Base-by-base conservation (phyloP, 1,140 invertebrate species). In the Drosophila kepulauana region DNA sequence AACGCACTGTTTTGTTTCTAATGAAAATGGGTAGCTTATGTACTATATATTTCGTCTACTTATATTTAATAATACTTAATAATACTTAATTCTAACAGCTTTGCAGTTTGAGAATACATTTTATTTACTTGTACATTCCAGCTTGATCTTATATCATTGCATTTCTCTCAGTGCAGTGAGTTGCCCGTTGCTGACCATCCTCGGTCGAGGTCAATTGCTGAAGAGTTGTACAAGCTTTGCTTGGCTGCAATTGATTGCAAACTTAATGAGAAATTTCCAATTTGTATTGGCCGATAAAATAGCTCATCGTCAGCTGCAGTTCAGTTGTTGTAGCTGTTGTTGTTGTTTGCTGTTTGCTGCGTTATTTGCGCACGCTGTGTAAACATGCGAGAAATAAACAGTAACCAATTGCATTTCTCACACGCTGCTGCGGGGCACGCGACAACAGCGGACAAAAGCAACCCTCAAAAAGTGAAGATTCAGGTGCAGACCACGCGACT, bases 361-460 rank as follows among this genome's bases (percentile, higher is more conserved):
- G 20, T 3, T 25, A 63, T 64, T 38, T 43, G 35, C 16, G 35
- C 46, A 25, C 58, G 33, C 51, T 54, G 67, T 79, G 78, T 84
- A 63, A 70, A 75, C 45, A 85, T 80, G 68, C 56, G 54, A 81
- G 70, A 89, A 48, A 38, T 70, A 75, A 88, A 89, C 69, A 87
- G 66, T 79, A 87, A 87, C 85, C 65, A 88, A 88, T 79, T 89
- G 78, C 69, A 72, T 56, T 84, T 80, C 81, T 65, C 84, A 89
- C 81, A 75, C 49, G 15, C 11, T n/a, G 10, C 11, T 25, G 45
- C 20, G 49, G 49, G 70, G 77, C 84, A 87, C 84, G 84, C 85
- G 80, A 70, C 74, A 38, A 0, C 48, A 3, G 10, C 10, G 3
- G 35, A n/a, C 7, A 5, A 57, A 77, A 74, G 0, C 84, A 59